Conservation (phyloP, 2,888 invertebrate genomes). For the Oeneis ivallda region DNA sequence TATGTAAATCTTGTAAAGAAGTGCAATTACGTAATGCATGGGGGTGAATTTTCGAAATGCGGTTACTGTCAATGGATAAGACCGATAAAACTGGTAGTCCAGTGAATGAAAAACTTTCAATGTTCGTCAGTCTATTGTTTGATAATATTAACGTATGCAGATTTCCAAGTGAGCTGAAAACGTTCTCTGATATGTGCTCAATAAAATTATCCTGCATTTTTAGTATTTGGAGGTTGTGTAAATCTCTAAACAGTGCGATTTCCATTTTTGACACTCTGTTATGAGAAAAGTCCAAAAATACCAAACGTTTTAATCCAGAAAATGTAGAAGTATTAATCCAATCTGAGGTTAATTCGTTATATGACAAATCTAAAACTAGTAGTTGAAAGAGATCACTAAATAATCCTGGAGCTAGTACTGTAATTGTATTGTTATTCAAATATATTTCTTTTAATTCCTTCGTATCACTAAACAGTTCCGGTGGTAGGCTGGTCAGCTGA, state of each 20-base stretch:
- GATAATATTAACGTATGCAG: slow-evolving; percentile 91
- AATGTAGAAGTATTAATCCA: slow-evolving; percentile 92
- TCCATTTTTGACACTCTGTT: slow-evolving; percentile 89
- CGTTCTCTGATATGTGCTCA: slow-evolving; percentile 88
- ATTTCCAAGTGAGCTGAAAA: slow-evolving; percentile 88
- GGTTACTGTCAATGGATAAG: slow-evolving; percentile 90
- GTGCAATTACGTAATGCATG: slow-evolving; percentile 90
- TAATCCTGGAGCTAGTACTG: slow-evolving; percentile 89
- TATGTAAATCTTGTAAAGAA: slow-evolving; percentile 89
- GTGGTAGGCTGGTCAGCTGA: slow-evolving; percentile 89
- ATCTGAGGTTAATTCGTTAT: slow-evolving; percentile 90
- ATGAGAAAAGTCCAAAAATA: slow-evolving; percentile 88
- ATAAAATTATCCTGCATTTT: slow-evolving; percentile 90
- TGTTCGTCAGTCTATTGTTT: slow-evolving; percentile 88
- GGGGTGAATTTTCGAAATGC: slow-evolving; percentile 87
- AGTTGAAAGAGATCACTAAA: slow-evolving; percentile 89
- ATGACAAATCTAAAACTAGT: slow-evolving; percentile 88
- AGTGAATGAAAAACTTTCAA: slow-evolving; percentile 89
- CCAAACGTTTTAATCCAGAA: slow-evolving; percentile 87
- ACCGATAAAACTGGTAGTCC: slow-evolving; percentile 89
- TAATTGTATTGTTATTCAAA: slow-evolving; percentile 90
- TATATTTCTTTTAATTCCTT: slow-evolving; percentile 90
- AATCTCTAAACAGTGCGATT: slow-evolving; percentile 88
- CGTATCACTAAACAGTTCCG: slow-evolving; percentile 90
- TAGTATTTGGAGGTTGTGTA: slow-evolving; percentile 89